Base-by-base conservation (phyloP, 1,140 invertebrate genomes). In the Pachypeltis micranthus region DNA sequence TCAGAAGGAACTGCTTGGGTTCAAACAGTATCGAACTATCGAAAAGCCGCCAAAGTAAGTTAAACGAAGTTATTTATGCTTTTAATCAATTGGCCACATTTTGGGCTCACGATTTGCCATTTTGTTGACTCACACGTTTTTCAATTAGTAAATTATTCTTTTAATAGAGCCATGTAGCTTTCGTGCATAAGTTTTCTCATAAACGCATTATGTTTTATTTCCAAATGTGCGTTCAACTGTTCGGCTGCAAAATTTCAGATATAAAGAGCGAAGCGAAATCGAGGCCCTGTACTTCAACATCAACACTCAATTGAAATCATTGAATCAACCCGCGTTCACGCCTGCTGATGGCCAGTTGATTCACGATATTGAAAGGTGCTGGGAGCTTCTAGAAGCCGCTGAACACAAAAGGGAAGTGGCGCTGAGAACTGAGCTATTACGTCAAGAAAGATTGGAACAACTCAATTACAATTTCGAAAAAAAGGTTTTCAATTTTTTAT, bases 281-380 rank as follows among this genome's bases (percentile, higher is more conserved):
- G 96, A 99, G 78, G 95, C 91, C 0, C 76, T 96, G 14, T 96
- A 91, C 70, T 98, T 98, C 73, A 88, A 93, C 72, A 96, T 99
- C 69, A 97, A 98, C 74, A 96, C 94, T 0, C 87, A 93, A 72
- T 79, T 96, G 63, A 98, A 96, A 73, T 92, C 94, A 0, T 76
- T 98, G 60, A 87, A 91, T 65, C 92, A 97, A 69, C 90, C 90
- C 16, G 77, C 85, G 1, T 98, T 95, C 74, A 81, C 80, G 2
- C 96, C 96, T 2, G 85, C 90, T 21, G 93, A 98, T 69, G 94
- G 94, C 0, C 86, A 91, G 71, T 77, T 88, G 62, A 85, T 96
- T 3, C 90, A 96, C 69, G 93, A 97, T 73, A 84, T 98, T 56
- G 93, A 97, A 76, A 83, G 86, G 62, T 89, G 89, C 29, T 99